Conservation (phyloP, 2,888 invertebrate species). For the Cryptocheilus praepositus region DNA sequence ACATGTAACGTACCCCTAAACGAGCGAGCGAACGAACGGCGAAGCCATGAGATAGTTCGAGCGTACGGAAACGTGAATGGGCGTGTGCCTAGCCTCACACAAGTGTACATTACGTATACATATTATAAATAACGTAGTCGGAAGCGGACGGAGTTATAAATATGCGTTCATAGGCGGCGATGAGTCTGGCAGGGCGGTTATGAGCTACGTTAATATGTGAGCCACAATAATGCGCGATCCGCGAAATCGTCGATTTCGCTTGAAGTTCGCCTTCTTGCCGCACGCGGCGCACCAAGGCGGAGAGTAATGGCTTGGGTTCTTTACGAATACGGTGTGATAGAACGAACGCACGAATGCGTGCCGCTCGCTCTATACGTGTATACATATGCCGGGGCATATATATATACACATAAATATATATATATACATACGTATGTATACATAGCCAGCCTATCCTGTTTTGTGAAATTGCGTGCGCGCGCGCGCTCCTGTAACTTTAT, state of each 20-base stretch:
- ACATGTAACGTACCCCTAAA: no score
- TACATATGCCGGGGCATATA: constrained; percentile 28
- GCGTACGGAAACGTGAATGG: no score
- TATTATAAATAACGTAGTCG: constrained; percentile 33
- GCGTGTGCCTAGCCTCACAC: constrained; percentile 16
- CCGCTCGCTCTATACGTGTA: no score
- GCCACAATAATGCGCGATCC: no score
- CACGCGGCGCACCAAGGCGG: constrained; percentile 34
- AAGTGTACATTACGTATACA: constrained; percentile 47
- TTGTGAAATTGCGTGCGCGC: constrained; percentile 21
- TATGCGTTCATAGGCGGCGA: constrained; percentile 40
- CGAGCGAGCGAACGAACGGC: no score
- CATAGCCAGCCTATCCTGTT: constrained; percentile 47
- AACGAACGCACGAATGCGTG: background rate
- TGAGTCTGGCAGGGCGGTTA: background rate
- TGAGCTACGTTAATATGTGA: no score
- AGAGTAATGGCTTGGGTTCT: no score
- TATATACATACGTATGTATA: constrained; percentile 43
- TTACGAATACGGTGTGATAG: no score
- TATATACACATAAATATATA: constrained; percentile 36
- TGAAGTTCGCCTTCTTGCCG: constrained; percentile 18
- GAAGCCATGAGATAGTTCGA: no score
- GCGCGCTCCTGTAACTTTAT: constrained; percentile 22
- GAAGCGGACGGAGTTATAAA: constrained; percentile 1
- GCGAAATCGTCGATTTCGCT: constrained; percentile 12